Base-by-base conservation (phyloP, 2,797 vertebrate species). In the Gymnopithys bicolor region DNA sequence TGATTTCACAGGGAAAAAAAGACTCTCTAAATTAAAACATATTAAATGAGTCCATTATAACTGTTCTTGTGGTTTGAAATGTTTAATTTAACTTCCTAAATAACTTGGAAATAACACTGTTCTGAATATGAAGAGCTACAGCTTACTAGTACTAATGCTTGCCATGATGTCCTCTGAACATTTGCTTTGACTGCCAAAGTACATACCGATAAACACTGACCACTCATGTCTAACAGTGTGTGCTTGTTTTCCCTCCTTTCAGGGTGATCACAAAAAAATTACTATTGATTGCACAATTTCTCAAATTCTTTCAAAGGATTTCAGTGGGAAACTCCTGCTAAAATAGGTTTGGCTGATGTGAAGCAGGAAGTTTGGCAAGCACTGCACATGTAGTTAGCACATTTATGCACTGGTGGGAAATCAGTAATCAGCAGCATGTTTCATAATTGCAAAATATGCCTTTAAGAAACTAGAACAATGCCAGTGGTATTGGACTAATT, bases 101-200 rank as follows among this genome's bases (percentile, higher is more conserved):
- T 32, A 85, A 33, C 79, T 96, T 88, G 27, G 85, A 90, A 81
- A 92, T 62, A 53, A 14, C 22, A 87, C 83, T 67, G 24, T 83
- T 85, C 89, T 93, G 91, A 93, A 90, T 82, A 93, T 71, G 66
- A 66, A 84, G 12, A 33, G 73, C 37, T 33, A 60, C 2, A 37
- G 24, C n/a, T 69, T 91, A 83, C 80, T 85, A 92, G 59, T 86
- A 81, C 67, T 60, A n/a, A n/a, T 41, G 24, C 30, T 25, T 15
- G 22, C 3, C 16, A 7, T 30, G 22, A 37, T 13, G 22, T 75
- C 55, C 32, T 87, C 49, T 91, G 58, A 81, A 66, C 12, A n/a
- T 96, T 95, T 97, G 87, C 45, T 94, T 86, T 95, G 91, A 78
- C 89, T 84, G 91, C 74, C 35, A 74, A 91, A 91, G 69, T 19